A percentile compares a stretch with the other conserved stretches of the same genome.
phyloP scores from a whole-genome alignment of 2,888 invertebrate genomes.

The Rosalia funebris region DNA sequence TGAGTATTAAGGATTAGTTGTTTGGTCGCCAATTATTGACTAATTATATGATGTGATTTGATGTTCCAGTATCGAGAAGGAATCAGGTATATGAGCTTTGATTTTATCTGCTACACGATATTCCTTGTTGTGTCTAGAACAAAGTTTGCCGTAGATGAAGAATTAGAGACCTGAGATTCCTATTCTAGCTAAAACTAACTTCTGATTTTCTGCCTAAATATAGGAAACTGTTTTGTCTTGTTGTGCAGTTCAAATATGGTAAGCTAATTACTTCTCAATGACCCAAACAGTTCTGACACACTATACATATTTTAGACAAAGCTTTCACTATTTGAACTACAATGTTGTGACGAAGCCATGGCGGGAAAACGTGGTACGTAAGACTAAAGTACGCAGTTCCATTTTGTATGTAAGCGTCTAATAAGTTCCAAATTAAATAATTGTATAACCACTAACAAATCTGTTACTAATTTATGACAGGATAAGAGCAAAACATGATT shows the following conservation, averaged over 20 bases:
- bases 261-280: constrained; percentile 39
- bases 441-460: no score
- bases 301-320: constrained; percentile 83
- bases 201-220: constrained; percentile 89
- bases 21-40: not conserved
- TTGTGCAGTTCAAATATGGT: constrained; percentile 96
- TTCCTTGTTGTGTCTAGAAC: constrained; percentile 92
- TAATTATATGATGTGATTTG: not conserved
- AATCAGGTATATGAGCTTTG: constrained; percentile 99
- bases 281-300: no score
- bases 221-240: constrained; percentile 92
- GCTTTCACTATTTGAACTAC: constrained; percentile 95
- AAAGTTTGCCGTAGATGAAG: constrained; percentile 97
- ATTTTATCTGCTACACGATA: constrained; percentile 97
- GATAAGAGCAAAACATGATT: no score
- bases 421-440: no score
- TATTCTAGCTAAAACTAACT: constrained; percentile 86
- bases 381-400: no score
- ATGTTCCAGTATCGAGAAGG: constrained; percentile 91
- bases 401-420: no score
- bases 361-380: constrained; percentile 87
- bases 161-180: constrained; percentile 99
- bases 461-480: no score
- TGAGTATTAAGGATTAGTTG: constrained; percentile 91
- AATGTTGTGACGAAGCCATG: constrained; percentile 83